A percentile compares a stretch with the other conserved stretches of the same genome.
These are phyloP conservation scores for Motacilla tschutschensis DNA, from an alignment of 2,113 vertebrate species.

Conservation along the genomic window DNA sequence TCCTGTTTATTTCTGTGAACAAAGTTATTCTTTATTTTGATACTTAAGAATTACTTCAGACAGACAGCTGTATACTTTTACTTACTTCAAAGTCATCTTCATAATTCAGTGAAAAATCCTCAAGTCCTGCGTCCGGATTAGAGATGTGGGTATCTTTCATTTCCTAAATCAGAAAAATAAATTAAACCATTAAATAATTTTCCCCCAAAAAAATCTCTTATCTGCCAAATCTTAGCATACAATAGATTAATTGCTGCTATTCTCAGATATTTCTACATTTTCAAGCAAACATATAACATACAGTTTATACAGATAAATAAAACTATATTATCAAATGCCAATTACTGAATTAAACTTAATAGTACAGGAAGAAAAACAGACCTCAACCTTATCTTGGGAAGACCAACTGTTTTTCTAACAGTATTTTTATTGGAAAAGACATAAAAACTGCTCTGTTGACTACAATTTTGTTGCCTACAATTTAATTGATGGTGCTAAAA, in stretches of 20 bases:
- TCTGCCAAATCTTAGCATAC: not conserved
- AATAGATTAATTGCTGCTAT: not conserved
- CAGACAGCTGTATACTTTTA: not conserved
- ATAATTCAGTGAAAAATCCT: conserved; percentile 65
- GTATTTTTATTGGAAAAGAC: not conserved
- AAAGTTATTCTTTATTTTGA: not conserved
- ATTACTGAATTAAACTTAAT: not conserved
- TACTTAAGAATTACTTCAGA: not conserved
- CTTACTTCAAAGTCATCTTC: conserved; percentile 95
- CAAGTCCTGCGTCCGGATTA: conserved; percentile 37
- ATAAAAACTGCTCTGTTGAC: not conserved
- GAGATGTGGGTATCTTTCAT: conserved; percentile 18
- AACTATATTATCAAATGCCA: not conserved
- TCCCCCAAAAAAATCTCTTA: not conserved
- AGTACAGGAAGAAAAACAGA: not conserved
- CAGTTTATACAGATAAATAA: not conserved
- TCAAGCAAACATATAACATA: not conserved
- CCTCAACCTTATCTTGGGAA: not conserved
- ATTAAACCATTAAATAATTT: not conserved
- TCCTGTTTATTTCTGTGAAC: not conserved
- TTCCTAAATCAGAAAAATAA: conserved; percentile 61
- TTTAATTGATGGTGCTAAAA: not conserved
- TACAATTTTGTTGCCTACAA: not conserved
- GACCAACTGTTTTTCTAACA: not conserved
- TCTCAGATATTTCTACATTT: not conserved